Conservation (phyloP, 2,797 vertebrate genomes). For the Chaetodon trifasciatus region DNA sequence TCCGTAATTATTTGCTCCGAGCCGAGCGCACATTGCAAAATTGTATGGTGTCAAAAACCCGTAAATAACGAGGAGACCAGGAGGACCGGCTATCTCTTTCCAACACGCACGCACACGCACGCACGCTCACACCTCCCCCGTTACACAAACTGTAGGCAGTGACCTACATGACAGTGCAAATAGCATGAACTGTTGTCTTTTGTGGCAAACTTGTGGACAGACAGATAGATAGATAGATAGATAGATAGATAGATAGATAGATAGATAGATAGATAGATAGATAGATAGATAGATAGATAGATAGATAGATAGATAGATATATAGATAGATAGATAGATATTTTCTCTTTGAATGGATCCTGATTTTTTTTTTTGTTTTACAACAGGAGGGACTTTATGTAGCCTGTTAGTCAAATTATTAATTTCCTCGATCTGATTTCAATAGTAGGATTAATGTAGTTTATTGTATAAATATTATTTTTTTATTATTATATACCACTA, state of each 20-base stretch:
- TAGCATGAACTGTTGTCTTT: no score
- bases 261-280: constrained; percentile 15
- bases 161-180: not conserved
- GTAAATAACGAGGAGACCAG: constrained; percentile 77
- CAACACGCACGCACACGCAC: constrained; percentile 17
- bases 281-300: constrained; percentile 21
- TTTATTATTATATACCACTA: not conserved
- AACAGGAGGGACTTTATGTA: no score
- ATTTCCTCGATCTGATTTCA: not conserved
- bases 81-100: constrained; percentile 47
- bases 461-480: no score
- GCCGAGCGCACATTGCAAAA: constrained; percentile 77
- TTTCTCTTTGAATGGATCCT: not conserved
- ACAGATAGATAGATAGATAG: constrained; percentile 14
- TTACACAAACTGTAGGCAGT: constrained; percentile 4
- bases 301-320: not conserved
- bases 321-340: not conserved
- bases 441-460: not conserved
- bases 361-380: no score
- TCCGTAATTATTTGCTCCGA: constrained; percentile 94
- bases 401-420: no score
- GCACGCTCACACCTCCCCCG: not conserved
- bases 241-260: no score
- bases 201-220: not conserved
- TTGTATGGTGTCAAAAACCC: constrained; percentile 81